A percentile compares a stretch with the other conserved stretches of the same genome.
Evolutionary conservation across 2,113 vertebrate genomes (phyloP).

Genomic region (human): GRCh38 chr7:3672001-3672500

Average conservation of each 20-base stretch:
- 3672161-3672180: background rate
- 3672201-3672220: background rate
- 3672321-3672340: accelerated
- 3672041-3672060: background rate
- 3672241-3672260: background rate
- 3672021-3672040: background rate
- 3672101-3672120: background rate
- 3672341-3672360: background rate
- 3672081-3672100: background rate
- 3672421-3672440: background rate
- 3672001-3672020: background rate
- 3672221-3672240: too few species aligned
- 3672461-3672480: background rate
- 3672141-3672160: background rate
- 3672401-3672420: background rate
- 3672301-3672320: too few species aligned
- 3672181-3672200: background rate
- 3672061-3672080: background rate
- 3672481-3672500: background rate
- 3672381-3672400: background rate
- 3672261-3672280: background rate
- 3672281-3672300: accelerated
- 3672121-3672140: too few species aligned
- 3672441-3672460: background rate
- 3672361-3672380: background rate